Percentiles rank a stretch among this genome's conserved stretches.
Evolutionary conservation across 2,113 vertebrate genomes (phyloP).

Genomic region (Spheniscus mendiculus): DNA sequence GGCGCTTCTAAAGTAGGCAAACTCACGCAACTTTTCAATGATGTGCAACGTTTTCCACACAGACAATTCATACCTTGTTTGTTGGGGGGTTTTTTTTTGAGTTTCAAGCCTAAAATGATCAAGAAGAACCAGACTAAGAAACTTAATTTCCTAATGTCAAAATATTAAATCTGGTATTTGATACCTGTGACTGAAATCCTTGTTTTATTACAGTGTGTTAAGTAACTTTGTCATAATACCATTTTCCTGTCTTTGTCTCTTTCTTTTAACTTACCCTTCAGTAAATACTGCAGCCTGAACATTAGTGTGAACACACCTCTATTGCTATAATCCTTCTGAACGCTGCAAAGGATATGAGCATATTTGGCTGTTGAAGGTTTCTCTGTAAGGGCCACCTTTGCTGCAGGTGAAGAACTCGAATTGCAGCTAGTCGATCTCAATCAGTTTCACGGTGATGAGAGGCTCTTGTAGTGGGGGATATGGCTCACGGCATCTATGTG

Average conservation of each 20-base stretch:
- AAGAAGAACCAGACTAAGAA: not conserved
- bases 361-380: not conserved
- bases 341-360: not conserved
- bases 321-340: not conserved
- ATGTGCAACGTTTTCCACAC: accelerated
- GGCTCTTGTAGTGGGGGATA: not conserved
- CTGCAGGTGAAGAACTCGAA: not conserved
- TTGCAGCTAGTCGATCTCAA: not conserved
- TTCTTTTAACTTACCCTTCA: not conserved
- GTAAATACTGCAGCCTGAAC: not conserved
- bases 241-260: not conserved
- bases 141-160: not conserved
- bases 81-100: too few species aligned
- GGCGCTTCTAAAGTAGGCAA: not conserved
- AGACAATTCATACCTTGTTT: not conserved
- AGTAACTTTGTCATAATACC: not conserved
- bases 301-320: not conserved
- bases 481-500: not conserved
- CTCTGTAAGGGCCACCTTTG: not conserved
- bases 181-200: not conserved
- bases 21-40: not conserved
- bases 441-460: not conserved
- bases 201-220: not conserved
- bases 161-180: not conserved
- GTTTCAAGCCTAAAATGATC: not conserved